Base-by-base conservation (phyloP, 2,113 vertebrate species). In the Coregonus clupeaformis region DNA sequence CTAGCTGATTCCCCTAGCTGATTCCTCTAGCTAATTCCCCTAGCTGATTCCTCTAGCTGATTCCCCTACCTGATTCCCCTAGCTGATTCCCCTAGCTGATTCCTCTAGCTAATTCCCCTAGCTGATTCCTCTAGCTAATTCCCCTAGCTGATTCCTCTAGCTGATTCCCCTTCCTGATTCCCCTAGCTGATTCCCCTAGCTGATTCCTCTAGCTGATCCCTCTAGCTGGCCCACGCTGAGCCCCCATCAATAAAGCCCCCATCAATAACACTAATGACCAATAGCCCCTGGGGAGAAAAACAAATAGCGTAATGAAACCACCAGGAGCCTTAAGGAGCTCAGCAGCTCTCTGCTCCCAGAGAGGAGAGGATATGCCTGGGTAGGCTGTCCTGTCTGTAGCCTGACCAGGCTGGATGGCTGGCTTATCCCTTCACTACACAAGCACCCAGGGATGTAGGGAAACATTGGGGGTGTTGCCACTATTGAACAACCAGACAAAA, bases 201-300 rank as follows among this genome's bases (percentile, higher is more conserved):
- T 9, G 9, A 2, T 42, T 42, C 36, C 36, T 2, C 16, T 14
- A 18, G 49, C 4, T 52, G 49, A 18, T 52, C 18, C 83, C 80
- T 49, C 11, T 22, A 68, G 59, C 3, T 25, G 12, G 75, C 76
- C 84, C 78, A 73, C 22, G 71, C 79, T 71, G 78, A 84, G 79
- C 77, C 82, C 83, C n/a, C n/a, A n/a, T n/a, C n/a, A n/a, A n/a
- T n/a, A n/a, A n/a, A n/a, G n/a, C n/a, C n/a, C n/a, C 86, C 90
- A 92, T 93, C 87, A 90, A 91, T 91, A 90, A 91, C 87, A 73
- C 75, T 89, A 91, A 91, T 89, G 85, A 87, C 75, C 83, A 81
- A 16, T 79, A 80, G 78, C 86, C 85, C 85, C 81, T 70, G 76
- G 83, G 84, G 85, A 83, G 82, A 76, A 85, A 85, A 87, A 88